Base-by-base conservation (phyloP, 2,797 vertebrate genomes). In the Bovichtus variegatus region DNA sequence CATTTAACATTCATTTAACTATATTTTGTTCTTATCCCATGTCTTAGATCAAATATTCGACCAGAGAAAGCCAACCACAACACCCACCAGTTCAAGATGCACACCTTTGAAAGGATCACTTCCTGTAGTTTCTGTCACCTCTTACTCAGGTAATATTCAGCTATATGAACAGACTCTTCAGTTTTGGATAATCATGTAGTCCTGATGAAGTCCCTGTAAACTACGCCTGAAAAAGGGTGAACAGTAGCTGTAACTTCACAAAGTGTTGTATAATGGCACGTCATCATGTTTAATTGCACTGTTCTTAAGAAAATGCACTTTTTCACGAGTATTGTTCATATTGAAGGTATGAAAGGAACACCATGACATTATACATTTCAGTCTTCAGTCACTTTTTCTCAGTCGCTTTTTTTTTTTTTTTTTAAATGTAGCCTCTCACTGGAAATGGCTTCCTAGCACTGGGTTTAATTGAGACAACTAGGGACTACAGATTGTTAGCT, bases 41-140 rank as follows among this genome's bases (percentile, higher is more conserved):
- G 9, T 75, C 80, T 29, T 78, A 99, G 97, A 77, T 99, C 97
- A 72, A 98, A 98, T 78, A 97, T 98, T 73, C 93, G 95, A 38
- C 97, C 97, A 10, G 96, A 97, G 62, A 92, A 95, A 2, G 96
- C 96, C 2, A 95, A 95, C 80, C 95, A 95, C 67, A 98, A 96
- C 87, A 94, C 88, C 50, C 97, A 99, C 67, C 96, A 97, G 75
- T 98, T 98, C 94, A 96, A 95, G 91, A 98, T 99, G 96, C 93
- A 98, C 57, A 98, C 97, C 1, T 99, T 99, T 85, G 95, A 93
- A 36, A 92, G 93, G 9, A 97, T 96, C 71, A 96, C 97, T 0
- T 96, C 96, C 77, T 99, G 97, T 76, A 96, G 91, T 85, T 96
- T 95, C 77, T 98, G 97, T 78, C 96, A 95, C 80, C 96, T 98